Conservation (phyloP, 2,797 vertebrate species). For the Enteromius fasciolatus region DNA sequence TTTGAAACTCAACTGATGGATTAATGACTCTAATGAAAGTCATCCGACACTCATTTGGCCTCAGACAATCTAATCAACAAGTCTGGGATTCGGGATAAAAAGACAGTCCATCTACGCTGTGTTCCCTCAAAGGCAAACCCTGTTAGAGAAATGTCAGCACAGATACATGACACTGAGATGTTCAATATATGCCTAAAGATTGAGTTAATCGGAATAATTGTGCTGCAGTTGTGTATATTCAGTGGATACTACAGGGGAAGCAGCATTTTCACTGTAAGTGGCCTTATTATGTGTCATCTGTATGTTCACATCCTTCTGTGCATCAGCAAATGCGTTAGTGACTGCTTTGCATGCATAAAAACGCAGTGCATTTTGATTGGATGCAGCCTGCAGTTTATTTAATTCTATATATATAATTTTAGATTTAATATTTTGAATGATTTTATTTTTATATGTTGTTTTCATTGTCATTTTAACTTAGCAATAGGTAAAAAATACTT, state of each 20-base stretch:
- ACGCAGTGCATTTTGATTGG: background rate
- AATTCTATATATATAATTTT: background rate
- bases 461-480: no score
- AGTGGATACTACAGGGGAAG: slow-evolving; percentile 29
- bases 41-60: slow-evolving; percentile 47
- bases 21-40: slow-evolving; percentile 47
- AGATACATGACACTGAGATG: slow-evolving; percentile 5
- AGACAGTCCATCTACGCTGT: background rate
- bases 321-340: background rate
- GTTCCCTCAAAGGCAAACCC: background rate
- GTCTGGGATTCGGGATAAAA: background rate
- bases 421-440: background rate
- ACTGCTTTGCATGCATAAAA: background rate
- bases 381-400: background rate
- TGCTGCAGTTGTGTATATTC: slow-evolving; percentile 19
- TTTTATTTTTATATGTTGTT: background rate
- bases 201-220: slow-evolving; percentile 12
- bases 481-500: background rate
- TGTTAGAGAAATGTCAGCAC: slow-evolving; percentile 7
- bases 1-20: slow-evolving; percentile 37
- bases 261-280: background rate
- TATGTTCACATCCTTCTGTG: background rate
- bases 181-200: background rate
- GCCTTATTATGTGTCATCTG: background rate
- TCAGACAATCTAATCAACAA: slow-evolving; percentile 50